Conservation (phyloP, 2,797 vertebrate genomes). For the Podarcis lilfordi region DNA sequence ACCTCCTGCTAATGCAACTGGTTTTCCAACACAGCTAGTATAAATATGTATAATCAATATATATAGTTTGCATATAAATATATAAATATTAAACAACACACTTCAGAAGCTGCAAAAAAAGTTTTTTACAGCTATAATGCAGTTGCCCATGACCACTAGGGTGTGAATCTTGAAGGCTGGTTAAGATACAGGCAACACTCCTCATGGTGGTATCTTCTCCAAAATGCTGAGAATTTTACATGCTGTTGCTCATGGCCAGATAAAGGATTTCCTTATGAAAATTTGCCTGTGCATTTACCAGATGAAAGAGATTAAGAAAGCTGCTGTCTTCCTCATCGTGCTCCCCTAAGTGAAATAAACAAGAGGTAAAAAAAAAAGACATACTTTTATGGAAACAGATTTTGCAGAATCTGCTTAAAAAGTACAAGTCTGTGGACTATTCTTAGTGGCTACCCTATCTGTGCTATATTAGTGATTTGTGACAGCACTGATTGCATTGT, state of each 20-base stretch:
- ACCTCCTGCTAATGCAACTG: neutral
- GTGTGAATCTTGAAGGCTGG: neutral
- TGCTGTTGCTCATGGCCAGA: slow-evolving; percentile 60
- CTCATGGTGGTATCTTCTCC: neutral
- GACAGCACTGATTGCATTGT: neutral
- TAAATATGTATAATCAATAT: neutral
- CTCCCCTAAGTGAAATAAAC: slow-evolving; percentile 61
- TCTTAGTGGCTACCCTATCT: neutral
- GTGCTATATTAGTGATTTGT: neutral
- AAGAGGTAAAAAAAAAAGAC: neutral
- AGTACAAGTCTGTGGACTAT: neutral
- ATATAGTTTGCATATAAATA: neutral
- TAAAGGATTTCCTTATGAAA: slow-evolving; percentile 89
- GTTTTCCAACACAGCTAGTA: neutral
- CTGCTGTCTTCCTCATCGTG: slow-evolving; percentile 77
- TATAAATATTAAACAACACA: neutral
- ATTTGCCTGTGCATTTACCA: slow-evolving; percentile 85
- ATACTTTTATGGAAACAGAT: neutral
- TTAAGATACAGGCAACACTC: neutral
- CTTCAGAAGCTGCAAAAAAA: slow-evolving; percentile 36
- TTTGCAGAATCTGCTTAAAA: neutral
- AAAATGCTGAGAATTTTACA: slow-evolving; percentile 40
- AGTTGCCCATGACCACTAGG: slow-evolving; percentile 22
- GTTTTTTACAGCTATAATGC: neutral
- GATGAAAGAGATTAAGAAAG: slow-evolving; percentile 82